Percentiles rank a stretch among this genome's conserved stretches.
phyloP scores from a whole-genome alignment of 2,113 vertebrate species.

The Mola mola region DNA sequence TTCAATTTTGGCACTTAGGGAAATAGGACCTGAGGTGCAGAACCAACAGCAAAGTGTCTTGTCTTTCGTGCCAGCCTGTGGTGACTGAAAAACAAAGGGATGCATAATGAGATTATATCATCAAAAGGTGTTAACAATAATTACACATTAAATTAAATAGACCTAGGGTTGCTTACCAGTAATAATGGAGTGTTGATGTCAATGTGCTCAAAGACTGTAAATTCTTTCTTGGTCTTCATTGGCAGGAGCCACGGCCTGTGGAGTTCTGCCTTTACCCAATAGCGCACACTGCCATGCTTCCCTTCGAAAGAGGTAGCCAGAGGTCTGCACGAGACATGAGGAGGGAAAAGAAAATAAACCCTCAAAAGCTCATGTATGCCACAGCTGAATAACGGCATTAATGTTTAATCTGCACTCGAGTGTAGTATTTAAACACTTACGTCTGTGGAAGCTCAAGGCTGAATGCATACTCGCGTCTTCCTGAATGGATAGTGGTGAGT shows the following conservation, averaged over 20 bases:
- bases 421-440: conserved; percentile 80
- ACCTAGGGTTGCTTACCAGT: conserved; percentile 85
- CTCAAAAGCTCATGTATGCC: background rate
- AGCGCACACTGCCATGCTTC: conserved; percentile 98
- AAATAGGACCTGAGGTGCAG: conserved; percentile 99
- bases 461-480: conserved; percentile 99
- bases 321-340: conserved; percentile 84
- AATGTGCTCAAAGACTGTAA: conserved; percentile 99
- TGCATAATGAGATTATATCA: background rate
- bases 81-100: conserved; percentile 83
- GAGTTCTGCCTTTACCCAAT: conserved; percentile 99
- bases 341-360: conserved; percentile 59
- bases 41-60: conserved; percentile 99
- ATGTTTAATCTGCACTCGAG: background rate
- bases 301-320: conserved; percentile 99
- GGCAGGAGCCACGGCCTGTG: conserved; percentile 98
- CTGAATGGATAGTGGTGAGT: conserved; percentile 95
- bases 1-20: conserved; percentile 99
- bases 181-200: conserved; percentile 99
- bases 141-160: too few relatives aligned
- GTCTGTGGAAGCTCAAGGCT: conserved; percentile 99
- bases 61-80: conserved; percentile 99
- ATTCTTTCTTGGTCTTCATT: conserved; percentile 99
- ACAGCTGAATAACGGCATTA: background rate
- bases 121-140: too few relatives aligned